Evolutionary conservation across 2,888 invertebrate species (phyloP).

Genomic region (Calliopum simillimum): DNA sequence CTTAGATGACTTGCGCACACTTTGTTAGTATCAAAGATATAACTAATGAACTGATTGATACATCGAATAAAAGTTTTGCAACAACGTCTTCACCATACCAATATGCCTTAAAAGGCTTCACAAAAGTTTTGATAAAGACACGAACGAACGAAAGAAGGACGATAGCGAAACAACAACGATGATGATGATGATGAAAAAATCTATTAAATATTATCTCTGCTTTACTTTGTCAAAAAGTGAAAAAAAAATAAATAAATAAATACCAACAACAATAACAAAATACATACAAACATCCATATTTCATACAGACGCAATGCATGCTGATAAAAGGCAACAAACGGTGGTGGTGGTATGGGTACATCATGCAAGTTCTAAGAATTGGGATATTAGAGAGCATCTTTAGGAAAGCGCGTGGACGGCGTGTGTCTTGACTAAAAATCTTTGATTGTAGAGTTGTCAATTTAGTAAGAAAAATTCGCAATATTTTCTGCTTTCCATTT

Average conservation of each 20-base stretch:
- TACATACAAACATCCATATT: constrained; percentile 10
- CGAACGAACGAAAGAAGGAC: background rate
- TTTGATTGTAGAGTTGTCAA: constrained; percentile 26
- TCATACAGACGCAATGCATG: constrained; percentile 2
- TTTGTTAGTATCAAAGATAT: too few species aligned
- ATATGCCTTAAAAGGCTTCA: too few species aligned
- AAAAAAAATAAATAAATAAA: background rate
- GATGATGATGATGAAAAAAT: constrained; percentile 37
- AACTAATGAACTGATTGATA: too few species aligned
- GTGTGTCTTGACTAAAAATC: constrained; percentile 22
- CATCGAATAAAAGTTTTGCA: too few species aligned
- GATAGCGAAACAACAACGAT: background rate
- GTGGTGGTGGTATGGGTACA: background rate
- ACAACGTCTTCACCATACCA: too few species aligned
- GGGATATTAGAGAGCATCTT: too few species aligned
- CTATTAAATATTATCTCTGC: constrained; percentile 40
- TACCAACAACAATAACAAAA: constrained; percentile 1
- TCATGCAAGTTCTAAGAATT: too few species aligned
- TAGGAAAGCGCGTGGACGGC: background rate
- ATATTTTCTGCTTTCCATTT: background rate
- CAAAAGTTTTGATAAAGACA: too few species aligned
- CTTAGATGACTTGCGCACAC: too few species aligned
- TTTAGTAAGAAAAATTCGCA: constrained; percentile 14
- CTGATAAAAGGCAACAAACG: background rate
- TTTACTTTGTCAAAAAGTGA: constrained; percentile 14